A percentile compares a stretch with the other conserved stretches of the same genome.
Evolutionary conservation across 2,797 vertebrate species (phyloP).

Genomic region (Sarcoramphus papa): DNA sequence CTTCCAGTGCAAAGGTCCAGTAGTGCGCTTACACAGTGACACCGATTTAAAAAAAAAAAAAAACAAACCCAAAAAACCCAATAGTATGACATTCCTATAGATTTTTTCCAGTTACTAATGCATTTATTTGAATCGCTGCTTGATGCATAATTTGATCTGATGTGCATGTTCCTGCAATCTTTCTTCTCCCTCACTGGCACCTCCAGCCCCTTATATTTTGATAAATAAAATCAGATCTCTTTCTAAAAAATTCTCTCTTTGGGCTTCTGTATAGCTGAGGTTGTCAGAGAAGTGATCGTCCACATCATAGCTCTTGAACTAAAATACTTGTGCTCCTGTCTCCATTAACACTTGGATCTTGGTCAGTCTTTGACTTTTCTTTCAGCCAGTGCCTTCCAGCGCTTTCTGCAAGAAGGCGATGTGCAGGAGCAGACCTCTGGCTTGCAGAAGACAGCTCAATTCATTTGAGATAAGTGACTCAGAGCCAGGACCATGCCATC

Average conservation of each 20-base stretch:
- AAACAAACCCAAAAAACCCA: too few species aligned
- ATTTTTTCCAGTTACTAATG: background rate
- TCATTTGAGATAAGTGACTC: conserved; percentile 12
- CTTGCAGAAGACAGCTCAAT: conserved; percentile 34
- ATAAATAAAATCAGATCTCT: background rate
- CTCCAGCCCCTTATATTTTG: background rate
- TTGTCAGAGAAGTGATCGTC: background rate
- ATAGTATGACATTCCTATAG: background rate
- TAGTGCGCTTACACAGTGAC: background rate
- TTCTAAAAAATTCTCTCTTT: background rate
- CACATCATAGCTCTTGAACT: background rate
- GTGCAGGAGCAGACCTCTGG: background rate
- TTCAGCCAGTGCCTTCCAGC: background rate
- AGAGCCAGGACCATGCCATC: background rate
- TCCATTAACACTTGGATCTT: background rate
- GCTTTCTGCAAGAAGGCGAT: background rate
- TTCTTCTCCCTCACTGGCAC: background rate
- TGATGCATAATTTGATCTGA: background rate
- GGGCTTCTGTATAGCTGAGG: background rate
- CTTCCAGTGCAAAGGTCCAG: background rate
- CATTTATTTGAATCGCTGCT: background rate
- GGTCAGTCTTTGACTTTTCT: background rate
- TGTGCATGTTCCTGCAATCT: background rate
- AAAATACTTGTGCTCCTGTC: background rate
- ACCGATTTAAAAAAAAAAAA: background rate